Base-by-base conservation (phyloP, 2,113 vertebrate genomes). In the Bos indicus region DNA sequence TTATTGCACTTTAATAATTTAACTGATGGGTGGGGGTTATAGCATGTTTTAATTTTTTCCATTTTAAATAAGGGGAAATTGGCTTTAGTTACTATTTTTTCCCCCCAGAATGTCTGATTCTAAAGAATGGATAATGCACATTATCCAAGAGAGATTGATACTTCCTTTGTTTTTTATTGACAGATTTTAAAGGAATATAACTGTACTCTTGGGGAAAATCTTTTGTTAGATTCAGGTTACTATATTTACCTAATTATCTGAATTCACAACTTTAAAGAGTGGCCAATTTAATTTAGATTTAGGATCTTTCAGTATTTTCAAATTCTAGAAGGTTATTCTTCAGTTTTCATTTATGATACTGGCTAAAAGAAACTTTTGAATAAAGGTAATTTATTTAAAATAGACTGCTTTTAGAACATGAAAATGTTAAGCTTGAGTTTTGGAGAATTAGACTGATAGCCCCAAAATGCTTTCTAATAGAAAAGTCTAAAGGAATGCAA, bases 21-120 rank as follows among this genome's bases (percentile, higher is more conserved):
- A 23, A 12, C 84, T 95, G 17, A 43, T 59, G 48, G 59, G 83
- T 91, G 57, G 56, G 25, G 28, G 13, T 87, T 97, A 94, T 71
- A 71, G 33, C 40, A 90, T 40, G 80, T 86, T 83, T 83, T 6
- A 89, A 36, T 56, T 52, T 95, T 83, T 86, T 56, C 46, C 43
- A 59, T 89, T 90, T 56, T 95, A 94, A 95, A 71, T 93, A 95
- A 86, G 67, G 30, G 28, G 17, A 90, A 97, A 88, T 64, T 60
- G 54, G 54, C 36, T 80, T 94, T 40, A 56, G 57, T 71, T 94
- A 52, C 30, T 87, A 5, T 21, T 93, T 96, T 80, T 87, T 83
- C 11, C n/a, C 64, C 60, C 36, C 43, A 82, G 36, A 93, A 88
- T 57, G 19, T 87, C 21, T 93, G 82, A 93, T 95, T 83, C 40